Evolutionary conservation across 2,888 invertebrate species (phyloP), one percentile per base, ranked within the genome.

Genomic region (Parnassius glacialis): DNA sequence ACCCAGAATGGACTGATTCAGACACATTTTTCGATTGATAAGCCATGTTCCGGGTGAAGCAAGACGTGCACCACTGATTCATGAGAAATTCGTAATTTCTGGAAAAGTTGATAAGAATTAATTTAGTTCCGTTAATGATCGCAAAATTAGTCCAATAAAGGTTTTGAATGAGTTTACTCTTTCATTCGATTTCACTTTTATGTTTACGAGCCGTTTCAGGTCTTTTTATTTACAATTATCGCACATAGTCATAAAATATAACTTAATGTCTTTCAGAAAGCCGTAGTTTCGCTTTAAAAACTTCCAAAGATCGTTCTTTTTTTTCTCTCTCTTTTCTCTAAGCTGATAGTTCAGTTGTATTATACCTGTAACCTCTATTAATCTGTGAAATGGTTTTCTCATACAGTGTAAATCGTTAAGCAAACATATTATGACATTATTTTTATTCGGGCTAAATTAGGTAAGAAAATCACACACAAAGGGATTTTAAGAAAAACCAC

Each of bases 1-100:
- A 57, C 59, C 47, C 16, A 44, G 45, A 64, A 61, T 53, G 54
- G 16, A 52, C 53, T 57, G 59, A 61, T 16, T 52, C 25, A 45
- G 45, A 51, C 55, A 44, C 47, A 54, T 55, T 59, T 65, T 65
- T 62, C 51, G 45, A 67, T 62, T 68, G 72, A 72, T 69, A 72
- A 65, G 67, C 67, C 70, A 69, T 70, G 70, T 72, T 60, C 59
- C 57, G 43, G 54, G 57, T 62, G 58, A 44, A 42, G 25, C 59
- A 52, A 56, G 53, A 61, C 60, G 64, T 64, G 64, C 60, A 51
- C 16, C 44, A 20, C 51, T 63, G 57, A 65, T 61, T 65, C 64
- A 64, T 47, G 59, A 59, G 61, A 61, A 64, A 61, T 61, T 59
- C 45, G 20, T 16, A 13, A 48, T 67, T 42, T 54, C 52, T 34